These are phyloP conservation scores for Eciton burchellii DNA, from an alignment of 1,140 invertebrate genomes.

Conservation along the genomic window DNA sequence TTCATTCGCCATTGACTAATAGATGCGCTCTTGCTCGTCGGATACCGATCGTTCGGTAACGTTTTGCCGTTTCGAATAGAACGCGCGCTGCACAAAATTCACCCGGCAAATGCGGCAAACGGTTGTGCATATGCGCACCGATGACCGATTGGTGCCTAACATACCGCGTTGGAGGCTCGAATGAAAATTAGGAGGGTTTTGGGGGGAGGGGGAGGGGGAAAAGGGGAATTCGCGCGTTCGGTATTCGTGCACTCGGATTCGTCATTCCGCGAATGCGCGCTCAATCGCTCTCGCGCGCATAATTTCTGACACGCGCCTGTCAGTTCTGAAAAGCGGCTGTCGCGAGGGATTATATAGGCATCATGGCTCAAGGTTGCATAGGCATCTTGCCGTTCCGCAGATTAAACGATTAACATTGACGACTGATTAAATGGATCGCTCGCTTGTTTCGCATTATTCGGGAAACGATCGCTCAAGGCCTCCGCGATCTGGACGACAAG, in stretches of 20 bases:
- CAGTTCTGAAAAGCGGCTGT: too few species aligned
- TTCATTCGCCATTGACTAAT: slow-evolving; percentile 81
- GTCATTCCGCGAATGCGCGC: background rate
- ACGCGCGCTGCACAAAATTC: slow-evolving; percentile 27
- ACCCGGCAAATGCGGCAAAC: slow-evolving; percentile 14
- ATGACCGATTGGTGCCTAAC: slow-evolving; percentile 36
- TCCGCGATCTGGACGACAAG: background rate
- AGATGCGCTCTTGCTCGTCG: slow-evolving; percentile 76
- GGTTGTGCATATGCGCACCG: slow-evolving; percentile 8
- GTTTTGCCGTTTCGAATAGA: slow-evolving; percentile 19
- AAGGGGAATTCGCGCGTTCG: background rate
- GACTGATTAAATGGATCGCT: too few species aligned
- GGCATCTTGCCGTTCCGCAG: too few species aligned
- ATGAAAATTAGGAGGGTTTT: too few species aligned
- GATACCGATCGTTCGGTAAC: slow-evolving; percentile 55
- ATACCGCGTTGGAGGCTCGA: slow-evolving; percentile 18
- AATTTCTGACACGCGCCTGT: too few species aligned
- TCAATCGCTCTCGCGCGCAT: background rate
- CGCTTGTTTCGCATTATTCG: too few species aligned
- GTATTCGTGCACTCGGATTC: too few species aligned
- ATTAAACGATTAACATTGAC: too few species aligned
- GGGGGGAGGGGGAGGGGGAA: too few species aligned
- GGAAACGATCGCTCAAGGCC: too few species aligned
- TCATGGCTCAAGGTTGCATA: too few species aligned
- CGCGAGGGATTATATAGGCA: too few species aligned